These are phyloP conservation scores for Drosophila nr. medialis DNA, from an alignment of 2,888 invertebrate species.

Conservation along the genomic window DNA sequence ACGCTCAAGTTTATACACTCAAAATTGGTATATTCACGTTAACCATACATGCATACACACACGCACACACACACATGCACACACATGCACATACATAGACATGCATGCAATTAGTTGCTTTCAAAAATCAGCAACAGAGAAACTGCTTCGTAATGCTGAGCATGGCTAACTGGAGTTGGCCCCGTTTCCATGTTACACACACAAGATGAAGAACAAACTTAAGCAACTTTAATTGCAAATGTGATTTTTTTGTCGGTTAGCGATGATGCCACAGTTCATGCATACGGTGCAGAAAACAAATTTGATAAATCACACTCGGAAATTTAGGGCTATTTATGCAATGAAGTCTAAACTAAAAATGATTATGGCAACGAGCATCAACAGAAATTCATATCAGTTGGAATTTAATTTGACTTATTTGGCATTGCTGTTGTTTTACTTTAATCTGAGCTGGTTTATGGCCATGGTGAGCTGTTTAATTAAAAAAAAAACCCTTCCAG, in stretches of 20 bases:
- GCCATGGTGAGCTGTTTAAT: not conserved
- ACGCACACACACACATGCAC: not conserved
- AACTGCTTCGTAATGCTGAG: slow-evolving; percentile 21
- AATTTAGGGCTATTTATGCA: not conserved
- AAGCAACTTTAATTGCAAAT: slow-evolving; percentile 24
- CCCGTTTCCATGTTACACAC: not conserved
- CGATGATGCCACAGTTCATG: slow-evolving; percentile 16
- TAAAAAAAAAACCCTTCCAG: not conserved
- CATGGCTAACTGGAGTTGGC: not conserved
- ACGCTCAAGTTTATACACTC: slow-evolving; percentile 40
- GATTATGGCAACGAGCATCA: not conserved
- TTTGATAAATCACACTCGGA: slow-evolving; percentile 23
- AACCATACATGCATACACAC: not conserved
- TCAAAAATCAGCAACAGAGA: slow-evolving; percentile 8
- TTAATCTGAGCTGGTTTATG: not conserved
- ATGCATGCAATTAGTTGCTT: slow-evolving; percentile 21
- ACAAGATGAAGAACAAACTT: not conserved
- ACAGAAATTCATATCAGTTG: not conserved
- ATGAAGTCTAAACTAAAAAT: not conserved
- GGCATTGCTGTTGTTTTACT: not conserved
- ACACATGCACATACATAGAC: not conserved
- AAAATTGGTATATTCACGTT: slow-evolving; percentile 26
- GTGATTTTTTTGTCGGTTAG: slow-evolving; percentile 10
- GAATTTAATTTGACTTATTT: not conserved
- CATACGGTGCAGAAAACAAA: slow-evolving; percentile 13